Percentiles rank a stretch among this genome's conserved stretches.
Evolutionary conservation across 2,113 vertebrate genomes (phyloP).

Genomic region (Scatophagus argus): DNA sequence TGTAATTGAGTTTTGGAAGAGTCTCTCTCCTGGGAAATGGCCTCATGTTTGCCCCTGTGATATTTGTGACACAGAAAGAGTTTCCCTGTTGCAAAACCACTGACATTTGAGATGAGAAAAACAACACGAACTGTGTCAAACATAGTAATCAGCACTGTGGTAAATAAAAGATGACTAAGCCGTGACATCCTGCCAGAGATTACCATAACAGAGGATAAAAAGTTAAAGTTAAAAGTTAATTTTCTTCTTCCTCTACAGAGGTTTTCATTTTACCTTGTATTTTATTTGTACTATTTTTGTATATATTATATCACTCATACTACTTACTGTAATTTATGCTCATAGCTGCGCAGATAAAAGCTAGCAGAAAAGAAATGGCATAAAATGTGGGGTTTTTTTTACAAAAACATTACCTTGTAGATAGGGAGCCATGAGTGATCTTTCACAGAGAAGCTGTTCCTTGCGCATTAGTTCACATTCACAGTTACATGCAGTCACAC

Average conservation of each 20-base stretch:
- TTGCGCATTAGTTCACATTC: constrained; percentile 45
- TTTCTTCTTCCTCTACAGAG: no score
- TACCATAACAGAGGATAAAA: no score
- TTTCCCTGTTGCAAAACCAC: constrained; percentile 59
- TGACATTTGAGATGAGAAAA: constrained; percentile 62
- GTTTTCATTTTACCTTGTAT: constrained; percentile 8
- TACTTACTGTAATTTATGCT: constrained; percentile 4
- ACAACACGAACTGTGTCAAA: constrained; percentile 21
- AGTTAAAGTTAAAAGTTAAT: no score
- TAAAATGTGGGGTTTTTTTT: constrained; percentile 15
- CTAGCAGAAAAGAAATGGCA: background rate
- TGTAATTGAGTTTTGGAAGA: constrained; percentile 72
- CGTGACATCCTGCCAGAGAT: background rate
- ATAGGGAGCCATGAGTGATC: background rate
- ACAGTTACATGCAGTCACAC: constrained; percentile 36
- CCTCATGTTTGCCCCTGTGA: constrained; percentile 53
- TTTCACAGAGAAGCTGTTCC: background rate
- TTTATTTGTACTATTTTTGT: constrained; percentile 5
- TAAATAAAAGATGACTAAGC: constrained; percentile 2
- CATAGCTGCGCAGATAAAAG: constrained; percentile 5
- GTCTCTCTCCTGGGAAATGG: constrained; percentile 47
- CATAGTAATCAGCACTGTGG: constrained; percentile 23
- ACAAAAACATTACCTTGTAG: background rate
- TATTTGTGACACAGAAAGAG: constrained; percentile 65
- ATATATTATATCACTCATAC: background rate